Base-by-base conservation (phyloP, 2,888 invertebrate genomes). In the Epistrophella euchroma region DNA sequence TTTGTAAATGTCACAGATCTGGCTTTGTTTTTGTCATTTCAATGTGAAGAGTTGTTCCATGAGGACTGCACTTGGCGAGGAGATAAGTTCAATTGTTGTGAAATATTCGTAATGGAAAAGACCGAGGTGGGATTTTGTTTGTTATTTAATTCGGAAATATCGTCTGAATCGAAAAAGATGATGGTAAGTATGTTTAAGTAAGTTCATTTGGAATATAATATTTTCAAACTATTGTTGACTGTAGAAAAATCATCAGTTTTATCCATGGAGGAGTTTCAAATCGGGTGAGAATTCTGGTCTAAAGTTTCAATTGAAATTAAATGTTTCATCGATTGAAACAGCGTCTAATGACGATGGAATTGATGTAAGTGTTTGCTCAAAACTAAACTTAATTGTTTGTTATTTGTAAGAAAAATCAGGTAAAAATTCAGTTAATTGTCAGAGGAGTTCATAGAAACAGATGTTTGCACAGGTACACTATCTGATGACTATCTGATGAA, bases 51-150 rank as follows among this genome's bases (percentile, higher is more conserved):
- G 22, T 88, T 93, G 1, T 89, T 93, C 43, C 88, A 88, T 7
- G 89, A 87, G 0, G 80, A 88, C 3, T 94, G 93, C 77, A 90
- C 88, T 88, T 94, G 93, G 93, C 90, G 93, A 0, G 90, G 91
- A 58, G 72, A 88, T 19, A 72, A 88, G 17, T 90, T 92, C 47
- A 88, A 93, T 37, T 94, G 94, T 66, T 93, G 93, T 85, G 90
- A 92, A 2, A 89, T 91, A 19, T 93, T 93, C 76, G 89, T 92
- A 50, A 74, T 90, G 22, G 93, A 93, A 80, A 92, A 91, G 71
- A 93, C 93, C 0, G 93, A 93, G 88, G 91, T 89, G 70, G 93
- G 93, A 0, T 89, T 91, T 37, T 94, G 93, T 86, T 91, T 93
- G 88, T 90, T 93, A 0, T 93, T 93, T 89, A 93, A 93, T 88